Evolutionary conservation across 2,888 invertebrate species (phyloP).

Genomic region (Parnassius smintheus): DNA sequence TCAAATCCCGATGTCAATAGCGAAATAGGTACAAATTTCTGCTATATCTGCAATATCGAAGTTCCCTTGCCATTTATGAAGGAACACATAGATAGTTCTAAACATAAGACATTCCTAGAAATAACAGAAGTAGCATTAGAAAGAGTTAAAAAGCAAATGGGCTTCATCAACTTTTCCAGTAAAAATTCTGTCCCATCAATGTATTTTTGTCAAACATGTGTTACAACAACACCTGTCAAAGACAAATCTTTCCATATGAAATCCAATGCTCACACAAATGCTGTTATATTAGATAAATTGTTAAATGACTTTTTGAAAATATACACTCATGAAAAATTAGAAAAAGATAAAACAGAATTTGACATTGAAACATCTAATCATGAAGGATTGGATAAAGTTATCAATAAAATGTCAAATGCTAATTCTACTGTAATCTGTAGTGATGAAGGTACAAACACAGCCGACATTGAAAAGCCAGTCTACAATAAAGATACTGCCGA

Average conservation of each 20-base stretch:
- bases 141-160: constrained; percentile 16
- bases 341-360: neutral
- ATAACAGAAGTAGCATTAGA: constrained; percentile 17
- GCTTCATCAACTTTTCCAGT: neutral
- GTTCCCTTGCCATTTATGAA: constrained; percentile 14
- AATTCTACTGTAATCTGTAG: neutral
- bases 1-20: neutral
- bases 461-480: neutral
- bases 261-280: constrained; percentile 11
- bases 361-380: neutral
- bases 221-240: neutral
- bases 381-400: neutral
- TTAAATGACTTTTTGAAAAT: constrained; percentile 8
- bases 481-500: neutral
- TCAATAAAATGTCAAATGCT: neutral
- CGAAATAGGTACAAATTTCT: neutral
- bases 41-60: constrained; percentile 20
- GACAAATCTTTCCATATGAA: constrained; percentile 10
- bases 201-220: constrained; percentile 15
- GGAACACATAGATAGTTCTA: constrained; percentile 11
- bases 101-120: constrained; percentile 11
- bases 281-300: constrained; percentile 10
- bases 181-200: neutral
- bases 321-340: constrained; percentile 3
- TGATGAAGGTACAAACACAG: neutral